Base-by-base conservation (phyloP, 2,888 invertebrate species). In the Chirona hameri region DNA sequence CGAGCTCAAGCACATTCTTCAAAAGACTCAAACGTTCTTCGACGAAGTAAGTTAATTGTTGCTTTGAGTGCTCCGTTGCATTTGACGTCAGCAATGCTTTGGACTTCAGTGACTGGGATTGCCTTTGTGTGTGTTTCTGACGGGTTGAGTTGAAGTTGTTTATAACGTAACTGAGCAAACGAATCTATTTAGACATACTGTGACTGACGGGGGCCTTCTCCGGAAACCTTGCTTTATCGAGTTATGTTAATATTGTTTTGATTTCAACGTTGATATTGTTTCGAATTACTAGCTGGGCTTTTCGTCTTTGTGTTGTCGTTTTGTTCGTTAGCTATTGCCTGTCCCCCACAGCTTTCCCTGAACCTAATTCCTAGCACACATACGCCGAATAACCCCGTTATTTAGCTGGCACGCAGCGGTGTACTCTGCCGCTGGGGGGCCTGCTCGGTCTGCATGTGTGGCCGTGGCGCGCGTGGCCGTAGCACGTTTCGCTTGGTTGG, bases 11-110 rank as follows among this genome's bases (percentile, higher is more conserved):
- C 95, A 96, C 87, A 97, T 99, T 65, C 90, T 99, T 82, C 94
- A 95, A 88, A 97, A 96, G 88, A 97, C 98, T 0, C 95, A 96
- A 87, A 91, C 92, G 3, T 96, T 97, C 90, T 97, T 97, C 90
- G 92, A 91, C 86, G 95, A 96, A 90, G 85, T 85, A 18, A 9
- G 76, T 76, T 9, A 12, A 21, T n/a, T 12, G 46, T 7, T 76
- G 29, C 12, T 5, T n/a, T 4, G n/a, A n/a, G 10, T 65, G 60
- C 1, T 18, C 4, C 60, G 60, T 60, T 21, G 60, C 60, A 0
- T 60, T 21, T 60, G 60, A 60, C 24, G 2, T 12, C 52, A 52
- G 5, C 3, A 18, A 52, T 52, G 52, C 60, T 60, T 21, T 60
- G 60, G 9, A 60, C 24, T 39, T 60, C n/a, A 29, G n/a, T 69